A percentile compares a stretch with the other conserved stretches of the same genome.
Evolutionary conservation across 1,140 invertebrate species (phyloP).

Genomic region (Bombus polaris): DNA sequence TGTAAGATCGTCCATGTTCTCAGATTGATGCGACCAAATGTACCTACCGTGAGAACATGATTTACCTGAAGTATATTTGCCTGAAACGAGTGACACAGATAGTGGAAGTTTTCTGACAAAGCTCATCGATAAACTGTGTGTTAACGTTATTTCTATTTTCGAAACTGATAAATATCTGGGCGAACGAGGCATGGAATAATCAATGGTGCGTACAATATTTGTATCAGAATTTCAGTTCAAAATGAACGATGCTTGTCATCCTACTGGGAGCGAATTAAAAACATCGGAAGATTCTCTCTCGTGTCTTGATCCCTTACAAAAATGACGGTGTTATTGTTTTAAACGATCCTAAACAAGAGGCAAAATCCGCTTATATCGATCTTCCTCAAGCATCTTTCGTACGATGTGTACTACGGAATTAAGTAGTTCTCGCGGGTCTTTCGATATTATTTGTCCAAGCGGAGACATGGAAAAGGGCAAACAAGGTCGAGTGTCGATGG

Average conservation of each 20-base stretch:
- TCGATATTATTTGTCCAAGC: constrained; percentile 44
- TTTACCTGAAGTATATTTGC: too few relatives aligned
- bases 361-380: constrained; percentile 16
- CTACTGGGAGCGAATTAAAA: background rate
- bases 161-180: too few relatives aligned
- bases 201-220: too few relatives aligned
- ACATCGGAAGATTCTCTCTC: background rate
- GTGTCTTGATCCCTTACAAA: background rate
- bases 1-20: too few relatives aligned
- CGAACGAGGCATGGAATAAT: too few relatives aligned
- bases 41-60: background rate
- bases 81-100: too few relatives aligned
- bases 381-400: background rate
- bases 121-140: too few relatives aligned
- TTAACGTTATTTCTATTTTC: too few relatives aligned
- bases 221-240: too few relatives aligned
- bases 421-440: constrained; percentile 17
- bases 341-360: background rate
- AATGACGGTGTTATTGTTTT: background rate
- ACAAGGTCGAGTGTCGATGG: constrained; percentile 44
- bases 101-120: too few relatives aligned
- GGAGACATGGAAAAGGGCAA: constrained; percentile 35
- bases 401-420: constrained; percentile 29
- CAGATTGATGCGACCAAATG: too few relatives aligned
- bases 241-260: background rate